These are phyloP conservation scores for Agriotes lineatus DNA, from an alignment of 2,888 invertebrate species.

Conservation along the genomic window DNA sequence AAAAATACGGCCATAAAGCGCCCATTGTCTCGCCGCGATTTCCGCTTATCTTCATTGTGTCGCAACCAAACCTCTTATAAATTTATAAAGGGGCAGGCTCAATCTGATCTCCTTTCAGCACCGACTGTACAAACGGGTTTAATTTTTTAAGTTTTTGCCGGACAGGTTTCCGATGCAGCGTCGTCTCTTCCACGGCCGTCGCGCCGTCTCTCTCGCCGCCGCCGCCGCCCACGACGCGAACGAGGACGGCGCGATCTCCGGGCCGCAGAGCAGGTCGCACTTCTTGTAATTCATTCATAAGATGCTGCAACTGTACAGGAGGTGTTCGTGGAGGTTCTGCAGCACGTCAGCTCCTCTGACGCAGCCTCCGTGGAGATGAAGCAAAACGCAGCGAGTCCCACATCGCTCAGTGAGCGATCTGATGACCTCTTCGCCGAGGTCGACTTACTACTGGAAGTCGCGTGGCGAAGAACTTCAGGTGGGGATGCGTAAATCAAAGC, in stretches of 20 bases:
- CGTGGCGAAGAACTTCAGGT: conserved; percentile 3
- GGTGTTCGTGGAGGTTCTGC: not conserved
- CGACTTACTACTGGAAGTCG: conserved; percentile 24
- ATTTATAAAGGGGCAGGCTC: conserved; percentile 9
- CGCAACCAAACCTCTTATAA: not conserved
- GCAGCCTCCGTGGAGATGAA: too few relatives aligned
- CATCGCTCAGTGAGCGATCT: conserved; percentile 17
- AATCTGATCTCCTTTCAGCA: conserved; percentile 19
- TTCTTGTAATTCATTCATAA: conserved; percentile 31
- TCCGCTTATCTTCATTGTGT: too few relatives aligned
- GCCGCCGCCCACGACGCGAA: not conserved
- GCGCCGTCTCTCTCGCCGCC: not conserved
- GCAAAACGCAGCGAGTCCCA: too few relatives aligned
- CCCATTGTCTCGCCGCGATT: conserved; percentile 37
- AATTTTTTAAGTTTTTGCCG: conserved; percentile 21
- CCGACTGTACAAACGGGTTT: conserved; percentile 27
- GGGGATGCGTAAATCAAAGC: conserved; percentile 7
- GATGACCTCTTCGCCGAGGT: conserved; percentile 20
- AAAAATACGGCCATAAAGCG: conserved; percentile 38
- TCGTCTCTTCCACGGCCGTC: not conserved
- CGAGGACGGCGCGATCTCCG: not conserved
- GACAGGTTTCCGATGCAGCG: conserved; percentile 26
- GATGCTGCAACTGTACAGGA: conserved; percentile 20
- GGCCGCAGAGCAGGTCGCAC: conserved; percentile 6
- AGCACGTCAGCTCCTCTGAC: conserved; percentile 1